phyloP scores from a whole-genome alignment of 2,797 vertebrate species.

The Momotus momota region DNA sequence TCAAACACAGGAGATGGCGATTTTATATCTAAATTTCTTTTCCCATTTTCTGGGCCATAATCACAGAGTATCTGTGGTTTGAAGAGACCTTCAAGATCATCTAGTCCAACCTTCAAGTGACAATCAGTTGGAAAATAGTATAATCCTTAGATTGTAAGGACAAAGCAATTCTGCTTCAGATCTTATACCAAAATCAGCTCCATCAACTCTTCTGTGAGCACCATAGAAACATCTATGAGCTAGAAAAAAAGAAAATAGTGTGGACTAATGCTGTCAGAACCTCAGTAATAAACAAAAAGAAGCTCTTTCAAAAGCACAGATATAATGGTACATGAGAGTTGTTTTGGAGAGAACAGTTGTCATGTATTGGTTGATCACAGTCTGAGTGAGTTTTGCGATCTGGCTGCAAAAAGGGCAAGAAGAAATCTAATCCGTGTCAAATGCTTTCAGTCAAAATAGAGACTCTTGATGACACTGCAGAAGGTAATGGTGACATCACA shows the following conservation, averaged over 20 bases:
- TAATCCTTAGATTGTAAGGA: not conserved
- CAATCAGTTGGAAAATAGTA: not conserved
- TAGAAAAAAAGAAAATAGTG: not conserved
- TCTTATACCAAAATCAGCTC: not conserved
- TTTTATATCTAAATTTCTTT: not conserved
- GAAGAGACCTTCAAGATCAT: no score
- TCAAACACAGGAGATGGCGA: not conserved
- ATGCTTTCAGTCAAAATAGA: not conserved
- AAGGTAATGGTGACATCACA: not conserved
- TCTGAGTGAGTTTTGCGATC: not conserved
- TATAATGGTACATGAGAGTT: not conserved
- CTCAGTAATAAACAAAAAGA: not conserved
- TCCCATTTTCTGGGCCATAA: not conserved
- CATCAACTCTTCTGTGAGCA: not conserved
- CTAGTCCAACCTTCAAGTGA: not conserved
- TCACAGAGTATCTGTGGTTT: no score
- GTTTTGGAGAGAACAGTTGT: not conserved
- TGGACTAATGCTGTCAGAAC: not conserved
- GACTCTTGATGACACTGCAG: not conserved
- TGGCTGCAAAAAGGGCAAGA: not conserved
- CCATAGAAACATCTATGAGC: not conserved
- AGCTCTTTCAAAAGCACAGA: not conserved
- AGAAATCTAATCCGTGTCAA: not conserved
- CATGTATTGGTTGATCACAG: not conserved
- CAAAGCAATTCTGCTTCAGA: not conserved